These are phyloP conservation scores for Stenurella melanura DNA, from an alignment of 2,888 invertebrate genomes.

Conservation along the genomic window DNA sequence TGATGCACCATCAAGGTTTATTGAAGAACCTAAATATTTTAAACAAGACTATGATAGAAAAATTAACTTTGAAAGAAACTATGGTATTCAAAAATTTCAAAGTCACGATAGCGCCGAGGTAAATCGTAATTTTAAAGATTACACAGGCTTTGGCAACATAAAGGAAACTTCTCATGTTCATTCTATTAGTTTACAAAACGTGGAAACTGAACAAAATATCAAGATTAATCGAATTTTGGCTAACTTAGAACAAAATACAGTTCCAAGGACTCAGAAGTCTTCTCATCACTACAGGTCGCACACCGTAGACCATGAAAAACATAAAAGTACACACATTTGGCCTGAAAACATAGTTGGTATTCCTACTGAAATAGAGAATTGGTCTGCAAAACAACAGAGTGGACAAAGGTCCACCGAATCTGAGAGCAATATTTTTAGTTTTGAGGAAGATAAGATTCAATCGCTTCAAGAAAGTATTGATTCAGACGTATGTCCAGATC, in stretches of 20 bases:
- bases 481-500: conserved; percentile 64
- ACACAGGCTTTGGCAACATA: conserved; percentile 56
- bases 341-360: conserved; percentile 76
- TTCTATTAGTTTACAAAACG: conserved; percentile 82
- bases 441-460: conserved; percentile 85
- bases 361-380: conserved; percentile 74
- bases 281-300: conserved; percentile 52
- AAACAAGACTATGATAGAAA: conserved; percentile 69
- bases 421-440: conserved; percentile 84
- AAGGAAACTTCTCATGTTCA: conserved; percentile 79
- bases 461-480: conserved; percentile 78
- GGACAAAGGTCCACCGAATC: conserved; percentile 81
- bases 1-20: conserved; percentile 72
- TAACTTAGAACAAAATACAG: conserved; percentile 74
- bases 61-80: conserved; percentile 72
- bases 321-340: conserved; percentile 75
- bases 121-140: conserved; percentile 51
- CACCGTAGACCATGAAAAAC: conserved; percentile 49
- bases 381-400: conserved; percentile 64
- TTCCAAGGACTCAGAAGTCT: conserved; percentile 70
- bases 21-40: conserved; percentile 60
- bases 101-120: conserved; percentile 49
- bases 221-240: conserved; percentile 76
- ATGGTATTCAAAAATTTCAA: conserved; percentile 68
- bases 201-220: conserved; percentile 80